Evolutionary conservation across 2,888 invertebrate species (phyloP).

Genomic region (Holacanthella duospinosa): DNA sequence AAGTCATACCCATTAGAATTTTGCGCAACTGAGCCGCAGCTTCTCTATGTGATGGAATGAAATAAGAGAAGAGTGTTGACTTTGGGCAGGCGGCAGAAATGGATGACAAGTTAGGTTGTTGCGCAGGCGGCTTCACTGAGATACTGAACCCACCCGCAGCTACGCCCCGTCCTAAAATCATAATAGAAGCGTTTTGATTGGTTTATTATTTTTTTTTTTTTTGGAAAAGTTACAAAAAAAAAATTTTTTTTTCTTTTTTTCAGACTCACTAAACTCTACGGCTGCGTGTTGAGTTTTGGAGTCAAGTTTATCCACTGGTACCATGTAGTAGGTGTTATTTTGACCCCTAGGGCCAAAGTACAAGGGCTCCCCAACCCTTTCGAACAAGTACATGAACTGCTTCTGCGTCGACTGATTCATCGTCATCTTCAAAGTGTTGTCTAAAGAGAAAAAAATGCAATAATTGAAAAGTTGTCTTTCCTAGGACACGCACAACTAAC

Average conservation of each 20-base stretch:
- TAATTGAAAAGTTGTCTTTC: too few relatives aligned
- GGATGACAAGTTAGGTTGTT: slow-evolving; percentile 10
- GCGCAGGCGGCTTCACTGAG: slow-evolving; percentile 4
- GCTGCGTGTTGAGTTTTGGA: slow-evolving; percentile 3
- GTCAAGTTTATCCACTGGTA: slow-evolving; percentile 12
- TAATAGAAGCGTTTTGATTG: too few relatives aligned
- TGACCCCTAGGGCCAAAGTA: slow-evolving; percentile 23
- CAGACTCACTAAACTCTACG: too few relatives aligned
- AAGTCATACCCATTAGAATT: slow-evolving; percentile 53
- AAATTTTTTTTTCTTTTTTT: too few relatives aligned
- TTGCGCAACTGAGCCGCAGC: slow-evolving; percentile 61
- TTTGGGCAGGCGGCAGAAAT: slow-evolving; percentile 19
- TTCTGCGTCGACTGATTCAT: neutral
- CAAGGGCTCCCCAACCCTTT: slow-evolving; percentile 28
- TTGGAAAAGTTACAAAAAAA: too few relatives aligned
- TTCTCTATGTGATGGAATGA: slow-evolving; percentile 58
- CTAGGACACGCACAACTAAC: too few relatives aligned
- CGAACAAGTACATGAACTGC: slow-evolving; percentile 30
- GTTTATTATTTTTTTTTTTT: too few relatives aligned
- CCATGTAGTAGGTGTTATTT: slow-evolving; percentile 14
- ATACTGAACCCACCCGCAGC: neutral
- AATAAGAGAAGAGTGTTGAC: slow-evolving; percentile 53
- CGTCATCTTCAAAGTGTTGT: too few relatives aligned
- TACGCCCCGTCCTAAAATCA: too few relatives aligned
- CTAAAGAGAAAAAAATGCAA: too few relatives aligned